A percentile compares a stretch with the other conserved stretches of the same genome.
Conservation (phyloP, 2,113 vertebrate genomes). For the Syrrhaptes paradoxus region DNA sequence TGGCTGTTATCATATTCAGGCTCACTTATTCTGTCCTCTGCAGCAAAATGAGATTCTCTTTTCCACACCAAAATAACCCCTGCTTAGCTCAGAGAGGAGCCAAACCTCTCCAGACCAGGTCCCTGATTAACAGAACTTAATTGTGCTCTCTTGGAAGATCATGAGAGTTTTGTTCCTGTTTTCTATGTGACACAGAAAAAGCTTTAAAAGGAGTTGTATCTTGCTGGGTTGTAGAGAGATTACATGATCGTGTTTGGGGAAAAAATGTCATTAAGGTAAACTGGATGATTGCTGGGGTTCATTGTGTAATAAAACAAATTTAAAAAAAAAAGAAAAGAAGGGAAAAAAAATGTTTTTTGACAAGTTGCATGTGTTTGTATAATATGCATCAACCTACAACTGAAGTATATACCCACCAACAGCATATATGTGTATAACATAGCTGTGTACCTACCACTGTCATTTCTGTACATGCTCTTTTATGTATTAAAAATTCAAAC, state of each 20-base stretch:
- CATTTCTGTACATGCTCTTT: background rate
- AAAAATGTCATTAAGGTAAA: background rate
- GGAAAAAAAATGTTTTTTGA: background rate
- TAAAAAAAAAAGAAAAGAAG: background rate
- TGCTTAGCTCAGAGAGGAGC: background rate
- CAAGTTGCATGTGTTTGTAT: background rate
- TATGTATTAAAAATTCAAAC: background rate
- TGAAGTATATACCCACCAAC: background rate
- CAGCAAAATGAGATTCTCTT: background rate
- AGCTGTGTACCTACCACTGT: background rate
- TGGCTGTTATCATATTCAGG: background rate
- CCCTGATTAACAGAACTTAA: background rate
- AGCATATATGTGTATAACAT: background rate
- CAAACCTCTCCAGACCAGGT: background rate
- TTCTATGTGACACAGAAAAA: background rate
- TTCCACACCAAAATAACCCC: background rate
- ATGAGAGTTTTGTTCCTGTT: background rate
- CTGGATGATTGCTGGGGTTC: background rate
- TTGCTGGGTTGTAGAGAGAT: background rate
- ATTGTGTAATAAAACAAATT: background rate
- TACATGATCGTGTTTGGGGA: rapidly evolving
- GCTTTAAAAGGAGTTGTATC: background rate
- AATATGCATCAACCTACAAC: background rate
- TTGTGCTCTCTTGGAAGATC: background rate
- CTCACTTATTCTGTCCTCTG: background rate